Base-by-base conservation (phyloP, 2,888 invertebrate genomes). In the Cosmia trapezina region DNA sequence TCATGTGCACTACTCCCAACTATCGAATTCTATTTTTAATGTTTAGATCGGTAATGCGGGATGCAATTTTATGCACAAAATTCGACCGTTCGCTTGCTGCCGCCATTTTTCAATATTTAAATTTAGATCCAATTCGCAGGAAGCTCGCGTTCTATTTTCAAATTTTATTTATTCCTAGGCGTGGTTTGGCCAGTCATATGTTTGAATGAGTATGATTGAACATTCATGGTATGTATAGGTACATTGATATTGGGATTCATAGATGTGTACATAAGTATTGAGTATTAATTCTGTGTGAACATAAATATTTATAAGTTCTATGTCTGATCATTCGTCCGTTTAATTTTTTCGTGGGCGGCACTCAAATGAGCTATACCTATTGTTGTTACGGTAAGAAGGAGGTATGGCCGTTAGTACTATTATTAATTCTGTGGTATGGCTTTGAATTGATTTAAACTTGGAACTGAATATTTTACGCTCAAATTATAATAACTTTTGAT, bases 11-110 rank as follows among this genome's bases (percentile, higher is more conserved):
- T 74, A 69, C 64, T 84, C 93, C 75, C 80, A 89, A 89, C 91
- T 92, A 93, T 92, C 89, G 85, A 86, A 91, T 93, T 95, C 96
- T 96, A 96, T 96, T 96, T 96, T 95, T 95, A 95, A 94, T 94
- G 95, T 94, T 94, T 93, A 94, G 94, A 95, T 96, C 94, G 93
- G 92, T 92, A 94, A 94, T 92, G 93, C 91, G 90, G 93, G 93
- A 93, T 94, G 94, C 95, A 95, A 93, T 96, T 96, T 96, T 96
- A 96, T 95, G 96, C 93, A 94, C 94, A 95, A 95, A 95, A 93
- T 86, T 93, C 92, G 91, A 89, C 56, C 81, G 83, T 78, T 90
- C 90, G 91, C 90, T 87, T 83, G 92, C 93, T 70, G 86, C 80
- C 87, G 90, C 90, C 94, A 94, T 94, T 94, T 94, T 94, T 93